A percentile compares a stretch with the other conserved stretches of the same genome.
Evolutionary conservation across 2,797 vertebrate genomes (phyloP).

Genomic region (Pipistrellus nathusii): DNA sequence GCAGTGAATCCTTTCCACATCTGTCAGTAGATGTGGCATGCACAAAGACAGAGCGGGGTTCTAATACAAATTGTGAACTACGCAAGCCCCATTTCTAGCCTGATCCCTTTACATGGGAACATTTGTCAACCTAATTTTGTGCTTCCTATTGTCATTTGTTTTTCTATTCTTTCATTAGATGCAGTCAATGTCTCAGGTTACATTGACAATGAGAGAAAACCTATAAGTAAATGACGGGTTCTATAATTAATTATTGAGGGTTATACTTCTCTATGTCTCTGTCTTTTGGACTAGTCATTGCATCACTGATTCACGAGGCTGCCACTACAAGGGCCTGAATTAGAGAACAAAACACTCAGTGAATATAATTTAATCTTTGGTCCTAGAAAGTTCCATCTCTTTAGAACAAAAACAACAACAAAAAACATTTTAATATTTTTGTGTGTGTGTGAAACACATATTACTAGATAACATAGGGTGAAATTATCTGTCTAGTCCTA

Average conservation of each 20-base stretch:
- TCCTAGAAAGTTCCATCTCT: not conserved
- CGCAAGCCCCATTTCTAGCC: not conserved
- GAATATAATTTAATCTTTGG: not conserved
- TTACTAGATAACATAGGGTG: not conserved
- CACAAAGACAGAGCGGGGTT: not conserved
- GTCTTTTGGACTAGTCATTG: not conserved
- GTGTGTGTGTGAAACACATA: not conserved
- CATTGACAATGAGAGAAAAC: not conserved
- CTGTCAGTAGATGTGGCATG: not conserved
- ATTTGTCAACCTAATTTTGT: not conserved
- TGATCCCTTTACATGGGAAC: not conserved
- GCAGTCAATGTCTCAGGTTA: not conserved
- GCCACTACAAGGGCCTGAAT: not conserved
- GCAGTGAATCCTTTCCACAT: not conserved
- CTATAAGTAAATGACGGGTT: not conserved
- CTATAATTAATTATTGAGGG: not conserved
- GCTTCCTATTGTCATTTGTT: not conserved
- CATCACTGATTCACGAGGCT: not conserved
- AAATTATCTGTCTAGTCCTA: not conserved
- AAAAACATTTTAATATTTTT: not conserved
- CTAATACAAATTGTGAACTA: not conserved
- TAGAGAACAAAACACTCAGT: not conserved
- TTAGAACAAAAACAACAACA: not conserved
- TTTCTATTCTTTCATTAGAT: conserved; percentile 21
- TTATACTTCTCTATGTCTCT: not conserved